Conservation (phyloP, 92 coral and sea anemone species). For the Epizoanthus illoricatus region DNA sequence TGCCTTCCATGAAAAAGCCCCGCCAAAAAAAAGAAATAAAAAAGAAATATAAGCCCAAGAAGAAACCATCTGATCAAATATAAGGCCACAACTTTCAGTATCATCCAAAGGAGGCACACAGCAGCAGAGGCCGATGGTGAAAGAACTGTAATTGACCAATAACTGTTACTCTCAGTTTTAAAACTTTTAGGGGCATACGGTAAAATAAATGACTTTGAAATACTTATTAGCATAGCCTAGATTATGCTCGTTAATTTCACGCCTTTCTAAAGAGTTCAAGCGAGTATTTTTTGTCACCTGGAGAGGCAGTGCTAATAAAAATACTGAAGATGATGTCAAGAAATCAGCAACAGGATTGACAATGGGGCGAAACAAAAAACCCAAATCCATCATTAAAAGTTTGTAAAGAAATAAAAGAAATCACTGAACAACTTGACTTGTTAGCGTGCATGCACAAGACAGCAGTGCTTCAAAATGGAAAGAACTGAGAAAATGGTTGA, state of each 20-base stretch:
- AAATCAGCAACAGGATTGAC: slow-evolving; percentile 43
- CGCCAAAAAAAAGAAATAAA: too few species aligned
- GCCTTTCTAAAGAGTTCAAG: slow-evolving; percentile 61
- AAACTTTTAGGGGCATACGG: slow-evolving; percentile 67
- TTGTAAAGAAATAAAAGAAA: slow-evolving; percentile 52
- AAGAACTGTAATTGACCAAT: slow-evolving; percentile 70
- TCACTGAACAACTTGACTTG: slow-evolving; percentile 46
- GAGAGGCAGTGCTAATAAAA: slow-evolving; percentile 72
- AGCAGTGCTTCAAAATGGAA: slow-evolving; percentile 72
- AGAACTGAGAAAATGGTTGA: slow-evolving; percentile 49
- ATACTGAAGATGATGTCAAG: slow-evolving; percentile 56
- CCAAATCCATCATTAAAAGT: slow-evolving; percentile 55
- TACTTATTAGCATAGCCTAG: slow-evolving; percentile 66
- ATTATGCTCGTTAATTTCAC: slow-evolving; percentile 54
- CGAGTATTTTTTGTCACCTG: slow-evolving; percentile 65
- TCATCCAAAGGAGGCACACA: slow-evolving; percentile 74
- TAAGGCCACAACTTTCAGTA: slow-evolving; percentile 37
- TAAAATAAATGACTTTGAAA: slow-evolving; percentile 64
- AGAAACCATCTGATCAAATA: slow-evolving; percentile 50
- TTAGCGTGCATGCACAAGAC: slow-evolving; percentile 60
- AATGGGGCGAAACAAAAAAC: slow-evolving; percentile 67
- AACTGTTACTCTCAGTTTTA: slow-evolving; percentile 64
- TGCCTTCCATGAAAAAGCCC: too few species aligned
- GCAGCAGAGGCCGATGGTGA: slow-evolving; percentile 80
- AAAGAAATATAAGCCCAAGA: too few species aligned